Evolutionary conservation across 2,888 invertebrate species (phyloP).

Genomic region (Ichneumoninae sp.): DNA sequence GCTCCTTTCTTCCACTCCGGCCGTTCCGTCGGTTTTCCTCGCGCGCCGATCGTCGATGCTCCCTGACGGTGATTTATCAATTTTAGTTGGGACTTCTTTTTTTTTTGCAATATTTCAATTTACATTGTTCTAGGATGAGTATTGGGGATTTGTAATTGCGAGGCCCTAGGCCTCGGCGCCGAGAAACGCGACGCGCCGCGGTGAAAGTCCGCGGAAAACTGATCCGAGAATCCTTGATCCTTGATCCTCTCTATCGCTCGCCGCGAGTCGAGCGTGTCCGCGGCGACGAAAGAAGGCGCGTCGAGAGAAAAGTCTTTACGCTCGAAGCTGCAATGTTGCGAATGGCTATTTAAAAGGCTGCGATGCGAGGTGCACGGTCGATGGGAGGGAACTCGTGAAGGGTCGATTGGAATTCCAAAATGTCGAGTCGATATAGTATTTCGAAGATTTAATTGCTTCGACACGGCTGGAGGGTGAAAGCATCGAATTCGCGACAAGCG

Average conservation of each 20-base stretch:
- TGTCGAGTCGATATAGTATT: too few relatives aligned
- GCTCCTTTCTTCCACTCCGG: conserved; percentile 41
- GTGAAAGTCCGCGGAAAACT: conserved; percentile 76
- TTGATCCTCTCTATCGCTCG: conserved; percentile 71
- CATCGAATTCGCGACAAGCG: too few relatives aligned
- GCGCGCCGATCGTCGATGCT: conserved; percentile 1
- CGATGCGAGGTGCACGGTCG: background rate
- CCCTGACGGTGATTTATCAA: background rate
- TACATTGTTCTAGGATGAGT: background rate
- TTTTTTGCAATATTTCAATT: background rate
- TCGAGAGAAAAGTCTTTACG: conserved; percentile 18
- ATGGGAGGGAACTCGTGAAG: background rate
- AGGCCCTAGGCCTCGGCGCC: conserved; percentile 45
- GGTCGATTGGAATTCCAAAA: too few relatives aligned
- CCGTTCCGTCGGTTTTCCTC: conserved; percentile 25
- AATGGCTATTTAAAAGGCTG: background rate
- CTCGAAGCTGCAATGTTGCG: background rate
- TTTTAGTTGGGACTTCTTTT: background rate
- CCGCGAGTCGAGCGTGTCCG: conserved; percentile 26
- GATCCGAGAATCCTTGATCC: conserved; percentile 71
- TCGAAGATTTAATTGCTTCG: too few relatives aligned
- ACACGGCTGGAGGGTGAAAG: too few relatives aligned
- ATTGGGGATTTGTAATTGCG: conserved; percentile 24
- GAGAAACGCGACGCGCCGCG: conserved; percentile 47
- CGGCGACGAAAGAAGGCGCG: conserved; percentile 4